Base-by-base conservation (phyloP, 1,140 invertebrate genomes). In the Drosophila azteca region DNA sequence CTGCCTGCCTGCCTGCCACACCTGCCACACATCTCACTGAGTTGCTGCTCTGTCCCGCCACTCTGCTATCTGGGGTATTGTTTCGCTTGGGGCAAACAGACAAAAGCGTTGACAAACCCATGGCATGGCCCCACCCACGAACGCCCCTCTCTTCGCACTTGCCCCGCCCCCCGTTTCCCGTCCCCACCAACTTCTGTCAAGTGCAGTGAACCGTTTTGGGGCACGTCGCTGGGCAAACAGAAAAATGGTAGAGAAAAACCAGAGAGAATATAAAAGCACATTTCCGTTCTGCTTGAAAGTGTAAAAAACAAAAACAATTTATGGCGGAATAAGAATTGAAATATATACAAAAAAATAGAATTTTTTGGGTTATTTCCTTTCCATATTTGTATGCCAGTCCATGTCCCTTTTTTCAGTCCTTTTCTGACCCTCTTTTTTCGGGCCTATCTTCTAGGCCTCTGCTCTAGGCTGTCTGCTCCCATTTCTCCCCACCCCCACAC, bases 171-270 rank as follows among this genome's bases (percentile, higher is more conserved):
- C 9, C 2, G 6, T 6, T 15, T 4, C 52, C n/a, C 17, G 3
- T 45, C 17, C 31, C 20, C 26, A 20, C 43, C n/a, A n/a, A 46
- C 24, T 50, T 49, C 57, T 22, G 84, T 85, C 74, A 87, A 87
- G 82, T 85, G 82, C 82, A 87, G 74, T 85, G 78, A 85, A 85
- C 83, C 82, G 87, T 87, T 87, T 87, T 82, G 73, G 78, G 83
- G 81, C 82, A 66, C 77, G 82, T 75, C 79, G 66, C 46, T 31
- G 57, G 58, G 44, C 62, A 68, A 66, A 71, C 60, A 74, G 26
- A 74, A 65, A 74, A 73, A 52, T 74, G 69, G 60, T 65, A 73
- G 65, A 64, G 48, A 45, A 55, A 74, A 63, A 43, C 17, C 51
- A 72, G 41, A 53, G 52, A 68, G 68, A 54, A 55, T 24, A 46